Conservation (phyloP, 2,113 vertebrate genomes). For the Hemicordylus capensis region DNA sequence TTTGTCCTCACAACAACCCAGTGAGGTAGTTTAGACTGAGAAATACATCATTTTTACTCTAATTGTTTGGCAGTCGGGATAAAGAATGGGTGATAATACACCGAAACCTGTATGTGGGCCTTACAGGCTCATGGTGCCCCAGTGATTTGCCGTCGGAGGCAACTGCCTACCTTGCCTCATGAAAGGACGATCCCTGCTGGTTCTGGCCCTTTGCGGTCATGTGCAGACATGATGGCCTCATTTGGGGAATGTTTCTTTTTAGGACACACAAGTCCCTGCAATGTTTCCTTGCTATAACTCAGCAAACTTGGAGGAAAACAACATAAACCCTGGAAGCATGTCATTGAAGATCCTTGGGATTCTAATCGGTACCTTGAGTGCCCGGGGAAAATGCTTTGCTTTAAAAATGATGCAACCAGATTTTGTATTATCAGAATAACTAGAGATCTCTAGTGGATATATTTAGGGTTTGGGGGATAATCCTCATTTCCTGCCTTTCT, state of each 20-base stretch:
- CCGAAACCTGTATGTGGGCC: too few species aligned
- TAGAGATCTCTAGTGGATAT: neutral
- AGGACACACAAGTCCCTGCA: neutral
- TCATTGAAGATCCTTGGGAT: neutral
- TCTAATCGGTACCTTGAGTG: neutral
- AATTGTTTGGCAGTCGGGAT: too few species aligned
- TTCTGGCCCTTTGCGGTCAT: too few species aligned
- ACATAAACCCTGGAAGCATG: neutral
- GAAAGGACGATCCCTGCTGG: too few species aligned
- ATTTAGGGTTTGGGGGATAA: neutral
- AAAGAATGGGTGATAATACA: too few species aligned
- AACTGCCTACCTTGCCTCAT: neutral
- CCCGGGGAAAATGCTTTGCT: neutral
- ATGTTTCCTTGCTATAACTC: neutral
- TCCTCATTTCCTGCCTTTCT: rapidly evolving
- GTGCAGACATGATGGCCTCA: neutral
- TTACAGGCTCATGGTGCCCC: too few species aligned
- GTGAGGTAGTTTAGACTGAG: too few species aligned
- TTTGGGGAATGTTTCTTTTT: neutral
- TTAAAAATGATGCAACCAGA: neutral
- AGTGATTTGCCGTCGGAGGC: too few species aligned
- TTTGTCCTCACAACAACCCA: too few species aligned
- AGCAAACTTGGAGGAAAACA: neutral
- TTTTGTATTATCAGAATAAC: neutral
- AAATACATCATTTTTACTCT: too few species aligned